Percentiles rank a stretch among this genome's conserved stretches.
Conservation (phyloP, 2,888 invertebrate genomes). For the Nudaria mundana region DNA sequence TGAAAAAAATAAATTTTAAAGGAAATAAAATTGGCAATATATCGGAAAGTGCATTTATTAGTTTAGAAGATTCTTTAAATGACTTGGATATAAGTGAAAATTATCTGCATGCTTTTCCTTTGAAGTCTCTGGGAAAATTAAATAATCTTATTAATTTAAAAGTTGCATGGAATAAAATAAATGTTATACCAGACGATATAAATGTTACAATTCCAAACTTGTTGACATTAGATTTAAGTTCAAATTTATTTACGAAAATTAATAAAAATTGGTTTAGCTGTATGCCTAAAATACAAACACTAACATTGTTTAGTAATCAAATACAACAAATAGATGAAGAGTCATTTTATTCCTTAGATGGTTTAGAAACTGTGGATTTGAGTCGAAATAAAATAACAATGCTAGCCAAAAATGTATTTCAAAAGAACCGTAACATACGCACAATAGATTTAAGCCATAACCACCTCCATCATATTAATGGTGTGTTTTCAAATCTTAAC, state of each 20-base stretch:
- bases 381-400: conserved; percentile 93
- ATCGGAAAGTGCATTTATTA: conserved; percentile 91
- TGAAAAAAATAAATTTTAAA: conserved; percentile 91
- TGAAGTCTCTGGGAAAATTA: conserved; percentile 88
- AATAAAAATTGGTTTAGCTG: conserved; percentile 89
- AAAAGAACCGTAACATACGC: conserved; percentile 87
- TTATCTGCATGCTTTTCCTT: conserved; percentile 90
- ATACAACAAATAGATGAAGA: conserved; percentile 89
- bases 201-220: conserved; percentile 87
- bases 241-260: conserved; percentile 90
- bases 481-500: conserved; percentile 90
- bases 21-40: conserved; percentile 91
- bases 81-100: conserved; percentile 94
- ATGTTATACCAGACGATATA: conserved; percentile 87
- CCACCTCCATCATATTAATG: conserved; percentile 92
- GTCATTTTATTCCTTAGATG: conserved; percentile 87
- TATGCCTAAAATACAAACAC: conserved; percentile 88
- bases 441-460: conserved; percentile 94
- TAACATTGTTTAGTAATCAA: conserved; percentile 92
- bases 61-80: conserved; percentile 87
- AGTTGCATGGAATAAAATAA: conserved; percentile 91
- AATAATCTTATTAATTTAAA: conserved; percentile 86
- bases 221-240: conserved; percentile 90
- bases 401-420: conserved; percentile 88
- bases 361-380: conserved; percentile 91